Percentiles rank a stretch among this genome's conserved stretches.
phyloP scores from a whole-genome alignment of 2,113 vertebrate genomes.

The Irena cyanogastra region DNA sequence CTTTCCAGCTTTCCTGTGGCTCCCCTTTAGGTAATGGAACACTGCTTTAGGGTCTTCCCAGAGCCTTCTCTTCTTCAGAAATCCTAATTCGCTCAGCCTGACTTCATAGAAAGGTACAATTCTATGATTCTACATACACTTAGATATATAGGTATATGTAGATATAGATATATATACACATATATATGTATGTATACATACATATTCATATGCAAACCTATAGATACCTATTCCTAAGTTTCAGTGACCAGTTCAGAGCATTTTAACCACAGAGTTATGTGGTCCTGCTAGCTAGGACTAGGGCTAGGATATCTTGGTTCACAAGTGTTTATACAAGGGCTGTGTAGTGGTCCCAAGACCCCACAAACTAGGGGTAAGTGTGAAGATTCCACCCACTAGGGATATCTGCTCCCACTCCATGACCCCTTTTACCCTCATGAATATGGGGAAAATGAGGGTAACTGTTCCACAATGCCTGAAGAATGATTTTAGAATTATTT shows the following conservation, averaged over 20 bases:
- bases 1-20: neutral
- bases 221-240: neutral
- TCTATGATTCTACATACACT: neutral
- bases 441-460: neutral
- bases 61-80: neutral
- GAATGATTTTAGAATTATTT: neutral
- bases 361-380: accelerated
- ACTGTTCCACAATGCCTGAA: neutral
- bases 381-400: neutral
- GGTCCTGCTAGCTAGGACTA: neutral
- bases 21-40: neutral
- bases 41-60: neutral
- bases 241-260: neutral
- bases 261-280: neutral
- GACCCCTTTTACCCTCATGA: neutral
- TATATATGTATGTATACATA: neutral
- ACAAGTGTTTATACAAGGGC: neutral
- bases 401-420: neutral
- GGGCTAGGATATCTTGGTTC: neutral
- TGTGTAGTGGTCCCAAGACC: neutral
- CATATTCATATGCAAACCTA: neutral
- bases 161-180: no score
- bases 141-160: neutral
- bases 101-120: neutral
- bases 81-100: neutral